phyloP scores from a whole-genome alignment of 64 coral and sea anemone genomes.

The Stylophora pistillata region DNA sequence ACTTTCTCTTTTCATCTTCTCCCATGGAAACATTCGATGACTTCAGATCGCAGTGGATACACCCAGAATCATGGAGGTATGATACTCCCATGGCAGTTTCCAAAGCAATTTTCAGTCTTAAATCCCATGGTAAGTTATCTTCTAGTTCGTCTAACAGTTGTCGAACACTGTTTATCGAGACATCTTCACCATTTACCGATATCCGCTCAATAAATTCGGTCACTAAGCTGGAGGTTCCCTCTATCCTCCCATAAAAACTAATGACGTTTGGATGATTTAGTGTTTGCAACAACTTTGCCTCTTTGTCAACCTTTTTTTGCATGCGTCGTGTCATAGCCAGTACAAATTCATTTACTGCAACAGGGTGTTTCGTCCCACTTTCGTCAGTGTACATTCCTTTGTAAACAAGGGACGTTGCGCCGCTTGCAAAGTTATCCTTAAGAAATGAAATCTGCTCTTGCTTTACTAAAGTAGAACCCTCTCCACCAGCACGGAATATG shows the following conservation, averaged over 20 bases:
- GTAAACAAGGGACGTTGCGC: background rate
- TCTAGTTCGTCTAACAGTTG: conserved; percentile 30
- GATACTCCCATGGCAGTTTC: conserved; percentile 6
- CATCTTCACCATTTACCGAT: background rate
- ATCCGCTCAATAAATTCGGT: background rate
- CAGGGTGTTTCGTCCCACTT: background rate
- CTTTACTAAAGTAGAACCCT: background rate
- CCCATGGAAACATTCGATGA: conserved; percentile 3
- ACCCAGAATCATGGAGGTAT: background rate
- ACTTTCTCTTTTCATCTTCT: background rate
- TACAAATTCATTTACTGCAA: conserved; percentile 43
- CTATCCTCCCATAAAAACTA: conserved; percentile 9
- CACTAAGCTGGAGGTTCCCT: background rate
- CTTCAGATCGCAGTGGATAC: conserved; percentile 28
- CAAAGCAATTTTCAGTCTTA: conserved; percentile 22
- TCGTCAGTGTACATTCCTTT: conserved; percentile 24
- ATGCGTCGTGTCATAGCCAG: background rate
- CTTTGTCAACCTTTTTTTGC: conserved; percentile 23
- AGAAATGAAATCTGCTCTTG: background rate
- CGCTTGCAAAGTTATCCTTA: conserved; percentile 10
- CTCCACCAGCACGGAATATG: conserved; percentile 13
- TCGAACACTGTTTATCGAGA: conserved; percentile 9
- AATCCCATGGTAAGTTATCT: background rate
- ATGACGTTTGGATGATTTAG: conserved; percentile 27
- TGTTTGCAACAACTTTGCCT: conserved; percentile 3